Evolutionary conservation across 2,797 vertebrate species (phyloP), one percentile per base, ranked within the genome.

Genomic region (Acanthurus lineatus): DNA sequence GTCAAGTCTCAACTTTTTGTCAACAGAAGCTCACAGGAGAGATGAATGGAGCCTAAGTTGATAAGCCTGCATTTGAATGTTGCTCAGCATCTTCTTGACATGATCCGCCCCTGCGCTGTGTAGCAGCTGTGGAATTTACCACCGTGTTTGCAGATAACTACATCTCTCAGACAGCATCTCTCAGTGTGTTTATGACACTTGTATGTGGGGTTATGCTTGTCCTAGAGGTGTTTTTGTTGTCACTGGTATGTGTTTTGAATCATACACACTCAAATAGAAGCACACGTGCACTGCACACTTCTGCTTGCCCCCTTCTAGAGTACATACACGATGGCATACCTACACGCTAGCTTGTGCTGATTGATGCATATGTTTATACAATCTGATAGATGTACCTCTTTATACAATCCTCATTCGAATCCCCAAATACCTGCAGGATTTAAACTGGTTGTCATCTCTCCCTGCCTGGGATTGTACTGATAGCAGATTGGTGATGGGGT

Each of bases 381-480:
- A 35, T 35, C 16, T 84, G 73, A 68, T 71, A 38, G 57, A 65
- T 62, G 35, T 65, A 32, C 67, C 80, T n/a, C 4, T 73, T 77
- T 47, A 65, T 63, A 19, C 49, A 74, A 52, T 79, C 77, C 75
- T 77, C 69, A 79, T 76, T 79, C 83, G 77, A 89, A 57, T 77
- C 67, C 59, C 68, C 87, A 44, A 51, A 79, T 77, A 81, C 76
- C 69, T 70, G 59, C 14, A 56, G 77, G 84, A 77, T 71, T 83
- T 88, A 78, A 86, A 81, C 35, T 3, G 9, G 75, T 79, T 89
- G 84, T 90, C 87, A 86, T 87, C 64, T 73, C 51, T 67, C 49
- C 51, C 73, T 71, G 86, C 68, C 73, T 77, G 81, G 71, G 71
- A 91, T 86, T 83, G 79, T 61, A 49, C 77, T 84, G 58, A 82